Percentiles rank a stretch among this genome's conserved stretches.
Conservation (phyloP, 2,797 vertebrate genomes). For the Phylloscopus collybita region DNA sequence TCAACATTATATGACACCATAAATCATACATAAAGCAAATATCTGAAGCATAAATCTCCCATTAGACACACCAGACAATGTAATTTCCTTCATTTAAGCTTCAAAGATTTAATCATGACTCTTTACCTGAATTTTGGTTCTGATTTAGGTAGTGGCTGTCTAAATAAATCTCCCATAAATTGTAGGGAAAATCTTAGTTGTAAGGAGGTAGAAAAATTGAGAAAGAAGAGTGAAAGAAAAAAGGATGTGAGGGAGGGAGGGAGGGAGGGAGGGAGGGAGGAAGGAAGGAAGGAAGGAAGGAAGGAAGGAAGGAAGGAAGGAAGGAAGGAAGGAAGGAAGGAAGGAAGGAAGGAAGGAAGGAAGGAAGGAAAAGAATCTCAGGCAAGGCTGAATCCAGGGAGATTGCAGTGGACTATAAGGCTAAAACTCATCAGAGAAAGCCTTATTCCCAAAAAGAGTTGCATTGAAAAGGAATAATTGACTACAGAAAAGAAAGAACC, state of each 20-base stretch:
- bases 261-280: too few relatives aligned
- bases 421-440: not conserved
- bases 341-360: not conserved
- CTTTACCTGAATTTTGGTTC: not conserved
- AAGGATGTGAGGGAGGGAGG: fast-evolving
- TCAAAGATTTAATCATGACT: not conserved
- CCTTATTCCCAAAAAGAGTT: not conserved
- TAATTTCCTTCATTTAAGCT: not conserved
- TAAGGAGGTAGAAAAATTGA: not conserved
- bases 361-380: not conserved
- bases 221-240: not conserved
- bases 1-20: not conserved
- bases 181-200: not conserved
- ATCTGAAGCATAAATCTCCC: not conserved
- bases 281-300: too few relatives aligned
- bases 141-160: not conserved
- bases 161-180: not conserved
- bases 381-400: not conserved
- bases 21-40: not conserved
- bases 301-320: too few relatives aligned
- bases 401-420: not conserved
- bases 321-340: fast-evolving
- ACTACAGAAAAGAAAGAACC: not conserved
- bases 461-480: slow-evolving; percentile 6
- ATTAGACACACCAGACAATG: not conserved